Percentiles rank a stretch among this genome's conserved stretches.
Evolutionary conservation across 2,888 invertebrate species (phyloP).

Genomic region (Morpho deidamia): DNA sequence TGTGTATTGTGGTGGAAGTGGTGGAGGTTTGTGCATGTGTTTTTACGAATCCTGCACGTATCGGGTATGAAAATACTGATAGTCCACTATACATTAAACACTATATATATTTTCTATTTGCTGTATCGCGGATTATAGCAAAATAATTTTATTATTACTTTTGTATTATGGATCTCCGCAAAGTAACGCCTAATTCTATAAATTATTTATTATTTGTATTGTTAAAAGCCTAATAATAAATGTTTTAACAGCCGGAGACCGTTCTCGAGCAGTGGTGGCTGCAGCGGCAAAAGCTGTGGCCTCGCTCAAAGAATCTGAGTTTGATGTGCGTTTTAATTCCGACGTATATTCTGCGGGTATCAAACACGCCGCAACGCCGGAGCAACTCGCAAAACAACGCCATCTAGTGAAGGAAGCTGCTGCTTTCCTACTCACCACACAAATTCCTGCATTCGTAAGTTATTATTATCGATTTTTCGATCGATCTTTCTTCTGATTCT

Average conservation of each 20-base stretch:
- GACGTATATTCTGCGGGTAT: conserved; percentile 98
- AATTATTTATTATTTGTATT: neutral
- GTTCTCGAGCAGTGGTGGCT: conserved; percentile 91
- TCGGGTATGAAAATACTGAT: too few relatives aligned
- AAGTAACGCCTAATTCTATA: too few relatives aligned
- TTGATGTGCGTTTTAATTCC: conserved; percentile 98
- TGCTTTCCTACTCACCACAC: conserved; percentile 94
- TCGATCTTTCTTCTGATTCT: neutral
- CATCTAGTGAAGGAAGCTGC: conserved; percentile 96
- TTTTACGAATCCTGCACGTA: too few relatives aligned
- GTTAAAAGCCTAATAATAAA: neutral
- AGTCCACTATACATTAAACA: too few relatives aligned
- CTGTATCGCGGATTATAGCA: too few relatives aligned
- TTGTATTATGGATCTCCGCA: too few relatives aligned
- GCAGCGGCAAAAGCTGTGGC: conserved; percentile 95
- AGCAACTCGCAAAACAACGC: conserved; percentile 87
- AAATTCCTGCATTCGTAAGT: conserved; percentile 95
- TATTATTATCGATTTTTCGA: neutral
- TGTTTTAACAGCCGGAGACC: conserved; percentile 81
- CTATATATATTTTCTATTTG: too few relatives aligned
- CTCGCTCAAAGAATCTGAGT: conserved; percentile 96
- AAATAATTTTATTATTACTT: too few relatives aligned
- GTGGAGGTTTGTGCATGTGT: too few relatives aligned
- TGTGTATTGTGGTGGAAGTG: too few relatives aligned
- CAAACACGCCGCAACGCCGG: conserved; percentile 84